Base-by-base conservation (phyloP, 2,113 vertebrate species). In the Isurus oxyrinchus region DNA sequence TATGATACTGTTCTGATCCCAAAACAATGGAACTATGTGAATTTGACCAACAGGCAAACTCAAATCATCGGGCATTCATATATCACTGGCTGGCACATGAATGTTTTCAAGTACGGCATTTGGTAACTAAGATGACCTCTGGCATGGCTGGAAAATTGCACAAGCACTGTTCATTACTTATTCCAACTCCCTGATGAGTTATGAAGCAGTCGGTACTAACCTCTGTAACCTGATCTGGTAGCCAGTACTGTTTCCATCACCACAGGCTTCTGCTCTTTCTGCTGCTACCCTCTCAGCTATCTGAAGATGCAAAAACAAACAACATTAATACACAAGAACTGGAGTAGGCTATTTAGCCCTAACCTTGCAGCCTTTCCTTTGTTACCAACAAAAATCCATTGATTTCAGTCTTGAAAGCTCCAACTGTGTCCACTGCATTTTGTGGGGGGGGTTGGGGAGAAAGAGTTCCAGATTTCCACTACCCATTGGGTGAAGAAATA, bases 221-320 rank as follows among this genome's bases (percentile, higher is more conserved):
- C 99, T 99, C 97, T 99, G 98, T 14, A 99, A 98, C 72, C 99
- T 99, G 96, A 99, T 99, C 96, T 99, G 99, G 97, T 99, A 99
- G 0, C 99, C 99, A 4, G 99, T 99, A 21, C 99, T 99, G 96
- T 98, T 98, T 95, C 98, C 98, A 96, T 97, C 98, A 14, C 99
- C 99, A 5, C 99, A 99, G 2, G 96, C 96, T 97, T 99, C 99
- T 0, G 98, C 99, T 96, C 99, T 98, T 97, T 99, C 99, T 86
- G 98, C 98, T 25, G 99, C 98, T 63, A 99, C 99, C 97, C 99
- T 98, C 97, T 99, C 99, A 27, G 99, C 99, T 94, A 99, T 99
- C 99, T 99, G 97, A 66, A 97, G 95, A 95, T 67, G 96, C 96
- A 97, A 96, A 97, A 96, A 13, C 0, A 3, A 94, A 84, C 16